phyloP scores from a whole-genome alignment of 2,797 vertebrate genomes.

The Sphenopsis melanotis region DNA sequence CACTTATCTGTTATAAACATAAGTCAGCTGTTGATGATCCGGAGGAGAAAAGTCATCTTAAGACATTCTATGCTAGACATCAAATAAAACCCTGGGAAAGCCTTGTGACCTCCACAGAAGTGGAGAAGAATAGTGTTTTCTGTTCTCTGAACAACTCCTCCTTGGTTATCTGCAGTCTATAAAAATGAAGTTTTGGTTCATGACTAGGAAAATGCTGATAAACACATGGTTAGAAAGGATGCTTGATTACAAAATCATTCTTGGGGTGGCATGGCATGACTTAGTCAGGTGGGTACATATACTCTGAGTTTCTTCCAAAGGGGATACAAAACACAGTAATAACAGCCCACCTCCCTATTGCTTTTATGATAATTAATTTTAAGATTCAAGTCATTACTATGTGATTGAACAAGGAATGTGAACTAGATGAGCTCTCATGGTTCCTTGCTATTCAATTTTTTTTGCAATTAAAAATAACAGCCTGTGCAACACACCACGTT shows the following conservation, averaged over 20 bases:
- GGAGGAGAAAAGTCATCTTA: background rate
- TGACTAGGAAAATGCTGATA: background rate
- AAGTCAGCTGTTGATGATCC: background rate
- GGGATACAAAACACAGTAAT: background rate
- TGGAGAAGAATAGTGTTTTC: background rate
- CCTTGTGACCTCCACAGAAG: slow-evolving; percentile 4
- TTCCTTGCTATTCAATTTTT: background rate
- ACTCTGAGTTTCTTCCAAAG: background rate
- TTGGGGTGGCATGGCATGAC: background rate
- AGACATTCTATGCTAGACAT: background rate
- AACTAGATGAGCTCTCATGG: background rate
- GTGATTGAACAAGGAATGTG: background rate
- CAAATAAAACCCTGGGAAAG: background rate
- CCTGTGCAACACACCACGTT: background rate
- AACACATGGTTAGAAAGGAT: background rate
- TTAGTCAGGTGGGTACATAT: background rate
- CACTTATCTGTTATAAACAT: background rate
- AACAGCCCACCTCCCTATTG: background rate
- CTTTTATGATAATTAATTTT: background rate
- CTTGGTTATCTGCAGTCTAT: background rate
- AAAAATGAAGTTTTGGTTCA: background rate
- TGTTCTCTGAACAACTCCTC: background rate
- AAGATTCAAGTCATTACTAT: background rate
- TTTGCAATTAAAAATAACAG: background rate
- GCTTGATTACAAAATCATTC: background rate